These are phyloP conservation scores for Heliconius hewitsoni DNA, from an alignment of 1,140 invertebrate species.

Conservation along the genomic window DNA sequence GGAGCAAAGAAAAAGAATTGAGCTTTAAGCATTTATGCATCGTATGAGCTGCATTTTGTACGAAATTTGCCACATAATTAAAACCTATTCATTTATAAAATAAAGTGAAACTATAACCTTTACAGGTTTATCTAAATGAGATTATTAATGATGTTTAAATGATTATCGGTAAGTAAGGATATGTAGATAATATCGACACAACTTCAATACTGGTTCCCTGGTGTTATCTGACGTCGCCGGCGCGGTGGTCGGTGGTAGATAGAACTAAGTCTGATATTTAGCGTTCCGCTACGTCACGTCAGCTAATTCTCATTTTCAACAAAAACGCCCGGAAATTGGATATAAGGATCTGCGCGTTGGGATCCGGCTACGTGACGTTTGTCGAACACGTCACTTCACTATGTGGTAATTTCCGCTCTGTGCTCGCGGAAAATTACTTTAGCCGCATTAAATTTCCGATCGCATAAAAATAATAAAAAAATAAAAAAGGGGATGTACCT, in stretches of 20 bases:
- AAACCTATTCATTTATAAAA: no score
- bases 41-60: no score
- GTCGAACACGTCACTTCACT: slow-evolving; percentile 80
- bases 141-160: no score
- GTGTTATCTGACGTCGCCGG: background rate
- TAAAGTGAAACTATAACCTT: no score
- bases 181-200: background rate
- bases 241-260: slow-evolving; percentile 16
- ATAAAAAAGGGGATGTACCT: slow-evolving; percentile 15
- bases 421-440: slow-evolving; percentile 80
- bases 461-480: slow-evolving; percentile 34
- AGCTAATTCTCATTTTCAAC: slow-evolving; percentile 79
- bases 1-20: no score
- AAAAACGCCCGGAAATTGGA: slow-evolving; percentile 81
- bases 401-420: slow-evolving; percentile 80
- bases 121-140: no score
- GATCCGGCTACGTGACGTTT: slow-evolving; percentile 80
- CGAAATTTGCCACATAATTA: no score
- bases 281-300: slow-evolving; percentile 73
- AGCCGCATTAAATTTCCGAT: slow-evolving; percentile 78
- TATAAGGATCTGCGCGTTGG: slow-evolving; percentile 78
- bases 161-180: background rate
- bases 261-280: slow-evolving; percentile 50
- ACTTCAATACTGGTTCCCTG: background rate
- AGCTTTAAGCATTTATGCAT: no score